Evolutionary conservation across 2,888 invertebrate genomes (phyloP).

Genomic region (Ashinkailepas kermadecensis): DNA sequence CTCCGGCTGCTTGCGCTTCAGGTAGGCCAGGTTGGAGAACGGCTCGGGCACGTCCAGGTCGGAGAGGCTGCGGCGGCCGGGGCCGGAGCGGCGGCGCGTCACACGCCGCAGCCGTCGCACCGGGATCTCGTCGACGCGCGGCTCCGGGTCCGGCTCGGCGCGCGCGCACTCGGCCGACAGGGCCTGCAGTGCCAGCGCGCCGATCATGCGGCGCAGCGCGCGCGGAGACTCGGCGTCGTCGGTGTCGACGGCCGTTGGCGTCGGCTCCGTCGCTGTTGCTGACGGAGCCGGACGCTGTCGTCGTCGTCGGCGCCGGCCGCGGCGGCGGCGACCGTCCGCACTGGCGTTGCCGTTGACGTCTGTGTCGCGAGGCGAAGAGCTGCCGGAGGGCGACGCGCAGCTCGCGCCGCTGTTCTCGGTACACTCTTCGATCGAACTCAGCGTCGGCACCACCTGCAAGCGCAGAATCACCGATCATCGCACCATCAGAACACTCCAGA

Average conservation of each 20-base stretch:
- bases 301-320: no score
- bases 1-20: neutral
- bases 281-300: no score
- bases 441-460: neutral
- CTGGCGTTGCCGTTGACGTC: neutral
- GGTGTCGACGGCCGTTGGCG: neutral
- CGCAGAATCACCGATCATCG: neutral
- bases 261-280: neutral
- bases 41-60: conserved; percentile 15
- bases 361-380: neutral
- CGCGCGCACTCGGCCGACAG: conserved; percentile 14
- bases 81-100: neutral
- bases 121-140: neutral
- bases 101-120: neutral
- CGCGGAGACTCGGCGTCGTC: neutral
- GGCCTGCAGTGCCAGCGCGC: conserved; percentile 13
- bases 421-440: neutral
- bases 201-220: neutral
- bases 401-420: neutral
- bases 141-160: neutral
- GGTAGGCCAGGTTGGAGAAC: conserved; percentile 17
- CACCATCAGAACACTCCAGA: no score
- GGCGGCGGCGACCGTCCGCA: no score
- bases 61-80: conserved; percentile 8
- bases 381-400: neutral